A percentile compares a stretch with the other conserved stretches of the same genome.
Conservation (phyloP, 2,797 vertebrate species). For the Labroides dimidiatus region DNA sequence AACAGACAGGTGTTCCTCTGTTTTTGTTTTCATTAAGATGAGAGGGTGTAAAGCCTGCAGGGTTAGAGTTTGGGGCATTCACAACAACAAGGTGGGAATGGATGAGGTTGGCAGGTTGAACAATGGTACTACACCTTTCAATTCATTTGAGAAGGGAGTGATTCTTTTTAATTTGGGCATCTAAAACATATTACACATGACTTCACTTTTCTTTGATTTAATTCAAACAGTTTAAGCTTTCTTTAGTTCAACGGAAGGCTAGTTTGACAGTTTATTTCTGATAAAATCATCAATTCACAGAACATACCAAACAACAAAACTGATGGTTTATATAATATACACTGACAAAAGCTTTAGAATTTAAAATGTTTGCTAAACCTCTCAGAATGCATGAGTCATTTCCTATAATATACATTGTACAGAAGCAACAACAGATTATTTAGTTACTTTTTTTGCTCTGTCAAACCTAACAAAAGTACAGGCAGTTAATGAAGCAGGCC, state of each 20-base stretch:
- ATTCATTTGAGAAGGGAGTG: too few relatives aligned
- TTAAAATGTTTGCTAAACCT: neutral
- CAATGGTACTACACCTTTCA: neutral
- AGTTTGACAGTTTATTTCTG: neutral
- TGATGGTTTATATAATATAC: too few relatives aligned
- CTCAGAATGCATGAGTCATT: neutral
- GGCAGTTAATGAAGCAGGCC: too few relatives aligned
- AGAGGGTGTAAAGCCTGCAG: constrained; percentile 24
- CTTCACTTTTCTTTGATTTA: constrained; percentile 2
- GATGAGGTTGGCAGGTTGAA: neutral
- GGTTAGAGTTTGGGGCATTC: constrained; percentile 7
- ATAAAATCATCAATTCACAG: too few relatives aligned
- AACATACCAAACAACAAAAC: too few relatives aligned
- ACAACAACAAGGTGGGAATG: too few relatives aligned
- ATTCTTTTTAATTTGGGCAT: neutral
- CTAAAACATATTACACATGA: neutral
- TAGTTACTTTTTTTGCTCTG: neutral
- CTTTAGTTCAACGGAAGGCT: neutral
- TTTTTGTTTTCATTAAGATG: constrained; percentile 18
- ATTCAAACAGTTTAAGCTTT: neutral
- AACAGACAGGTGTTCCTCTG: neutral
- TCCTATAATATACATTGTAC: too few relatives aligned
- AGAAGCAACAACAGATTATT: neutral
- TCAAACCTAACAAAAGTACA: neutral
- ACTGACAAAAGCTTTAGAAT: too few relatives aligned